Conservation (phyloP, 2,888 invertebrate genomes). For the Craniophora ligustri region DNA sequence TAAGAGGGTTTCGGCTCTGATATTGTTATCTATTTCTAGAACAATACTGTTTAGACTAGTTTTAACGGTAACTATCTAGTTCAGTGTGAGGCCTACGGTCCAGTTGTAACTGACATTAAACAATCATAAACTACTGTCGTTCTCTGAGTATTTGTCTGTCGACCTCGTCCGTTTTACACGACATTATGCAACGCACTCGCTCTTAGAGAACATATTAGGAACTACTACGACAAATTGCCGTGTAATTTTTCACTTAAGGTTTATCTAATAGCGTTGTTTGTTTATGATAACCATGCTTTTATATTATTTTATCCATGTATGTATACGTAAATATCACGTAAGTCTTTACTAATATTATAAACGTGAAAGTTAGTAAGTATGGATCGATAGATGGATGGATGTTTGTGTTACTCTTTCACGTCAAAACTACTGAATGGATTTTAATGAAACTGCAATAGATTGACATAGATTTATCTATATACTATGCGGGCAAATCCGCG, state of each 20-base stretch:
- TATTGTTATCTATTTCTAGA: constrained; percentile 21
- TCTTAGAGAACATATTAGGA: constrained; percentile 14
- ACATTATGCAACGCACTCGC: constrained; percentile 55
- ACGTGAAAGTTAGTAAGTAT: no score
- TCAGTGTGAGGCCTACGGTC: constrained; percentile 31
- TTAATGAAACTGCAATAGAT: no score
- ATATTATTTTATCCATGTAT: no score
- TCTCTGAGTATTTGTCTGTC: constrained; percentile 42
- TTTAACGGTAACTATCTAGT: constrained; percentile 25
- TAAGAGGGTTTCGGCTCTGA: not conserved
- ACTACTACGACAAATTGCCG: constrained; percentile 9
- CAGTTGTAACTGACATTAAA: constrained; percentile 46
- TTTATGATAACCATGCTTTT: constrained; percentile 23
- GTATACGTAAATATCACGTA: no score
- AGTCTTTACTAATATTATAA: no score
- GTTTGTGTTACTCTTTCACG: no score
- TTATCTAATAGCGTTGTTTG: constrained; percentile 38
- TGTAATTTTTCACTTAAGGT: constrained; percentile 54
- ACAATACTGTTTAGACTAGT: constrained; percentile 7
- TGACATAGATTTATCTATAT: no score
- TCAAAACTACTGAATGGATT: no score
- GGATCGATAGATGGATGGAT: no score
- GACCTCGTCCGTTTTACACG: constrained; percentile 60
- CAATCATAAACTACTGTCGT: constrained; percentile 47
- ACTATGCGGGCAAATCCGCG: no score